Percentiles rank a stretch among this genome's conserved stretches.
Evolutionary conservation across 2,888 invertebrate species (phyloP).

Genomic region (Drosophila lacicola): DNA sequence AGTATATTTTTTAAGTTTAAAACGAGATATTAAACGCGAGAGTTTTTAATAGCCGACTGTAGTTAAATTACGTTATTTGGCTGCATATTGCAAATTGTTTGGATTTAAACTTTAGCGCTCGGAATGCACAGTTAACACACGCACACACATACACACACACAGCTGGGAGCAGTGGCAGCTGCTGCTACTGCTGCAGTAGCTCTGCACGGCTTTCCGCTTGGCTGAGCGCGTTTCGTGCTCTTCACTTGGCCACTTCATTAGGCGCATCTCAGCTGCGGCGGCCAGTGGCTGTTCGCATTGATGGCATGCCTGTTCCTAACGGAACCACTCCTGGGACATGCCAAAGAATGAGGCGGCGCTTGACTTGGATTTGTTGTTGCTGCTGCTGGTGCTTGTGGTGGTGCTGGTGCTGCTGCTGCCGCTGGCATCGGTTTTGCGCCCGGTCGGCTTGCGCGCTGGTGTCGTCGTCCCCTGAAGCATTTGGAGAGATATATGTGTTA

Average conservation of each 20-base stretch:
- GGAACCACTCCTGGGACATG: slow-evolving; percentile 94
- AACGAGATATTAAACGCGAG: slow-evolving; percentile 24
- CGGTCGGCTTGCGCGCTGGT: slow-evolving; percentile 68
- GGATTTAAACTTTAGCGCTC: slow-evolving; percentile 32
- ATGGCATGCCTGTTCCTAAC: slow-evolving; percentile 77
- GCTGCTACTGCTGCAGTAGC: slow-evolving; percentile 10
- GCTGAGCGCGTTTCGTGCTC: slow-evolving; percentile 34
- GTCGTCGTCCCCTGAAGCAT: slow-evolving; percentile 45
- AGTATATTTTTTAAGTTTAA: slow-evolving; percentile 41
- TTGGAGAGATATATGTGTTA: slow-evolving; percentile 58
- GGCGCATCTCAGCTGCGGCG: slow-evolving; percentile 37
- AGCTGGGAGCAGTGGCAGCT: slow-evolving; percentile 26
- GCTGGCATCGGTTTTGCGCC: slow-evolving; percentile 57
- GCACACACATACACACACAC: slow-evolving; percentile 10
- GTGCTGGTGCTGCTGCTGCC: neutral
- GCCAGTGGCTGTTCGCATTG: slow-evolving; percentile 6
- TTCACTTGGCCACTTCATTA: slow-evolving; percentile 65
- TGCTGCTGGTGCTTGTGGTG: slow-evolving; percentile 58
- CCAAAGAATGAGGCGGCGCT: slow-evolving; percentile 93
- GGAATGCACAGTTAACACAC: slow-evolving; percentile 39
- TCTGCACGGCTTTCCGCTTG: slow-evolving; percentile 34
- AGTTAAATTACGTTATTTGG: slow-evolving; percentile 15
- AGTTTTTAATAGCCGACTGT: slow-evolving; percentile 9
- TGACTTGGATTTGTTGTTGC: slow-evolving; percentile 86
- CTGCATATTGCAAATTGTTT: slow-evolving; percentile 22